These are phyloP conservation scores for Scytalopus superciliaris DNA, from an alignment of 2,113 vertebrate species.

Conservation along the genomic window DNA sequence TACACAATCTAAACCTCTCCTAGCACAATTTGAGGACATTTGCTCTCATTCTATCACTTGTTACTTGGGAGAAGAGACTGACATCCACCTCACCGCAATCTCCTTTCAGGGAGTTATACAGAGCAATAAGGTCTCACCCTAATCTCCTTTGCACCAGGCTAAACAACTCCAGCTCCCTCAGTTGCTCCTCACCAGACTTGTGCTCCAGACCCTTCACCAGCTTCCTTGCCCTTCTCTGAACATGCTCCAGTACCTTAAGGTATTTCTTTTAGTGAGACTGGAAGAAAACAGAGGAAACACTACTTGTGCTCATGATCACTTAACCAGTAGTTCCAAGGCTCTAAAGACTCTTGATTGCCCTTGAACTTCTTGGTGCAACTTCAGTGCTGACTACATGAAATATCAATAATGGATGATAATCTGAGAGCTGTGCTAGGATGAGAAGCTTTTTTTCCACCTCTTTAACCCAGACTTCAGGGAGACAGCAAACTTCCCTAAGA, in stretches of 20 bases:
- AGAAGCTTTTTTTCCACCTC: neutral
- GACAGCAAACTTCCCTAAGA: neutral
- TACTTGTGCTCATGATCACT: neutral
- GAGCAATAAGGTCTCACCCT: neutral
- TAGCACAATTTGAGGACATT: neutral
- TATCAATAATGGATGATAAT: neutral
- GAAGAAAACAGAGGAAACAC: neutral
- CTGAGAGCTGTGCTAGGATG: rapidly evolving
- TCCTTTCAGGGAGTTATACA: neutral
- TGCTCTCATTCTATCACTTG: neutral
- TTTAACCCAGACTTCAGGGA: neutral
- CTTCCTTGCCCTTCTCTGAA: neutral
- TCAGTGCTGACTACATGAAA: neutral
- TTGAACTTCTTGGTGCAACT: neutral
- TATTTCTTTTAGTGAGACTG: neutral
- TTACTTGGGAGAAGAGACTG: neutral
- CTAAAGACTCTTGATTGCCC: neutral
- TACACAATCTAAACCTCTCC: neutral
- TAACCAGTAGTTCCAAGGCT: neutral
- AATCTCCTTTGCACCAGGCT: neutral
- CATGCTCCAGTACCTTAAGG: rapidly evolving
- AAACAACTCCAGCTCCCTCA: neutral
- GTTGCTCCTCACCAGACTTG: neutral
- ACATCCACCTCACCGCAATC: neutral
- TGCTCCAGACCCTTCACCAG: neutral